Base-by-base conservation (phyloP, 92 coral and sea anemone species). In the Metridium senile region DNA sequence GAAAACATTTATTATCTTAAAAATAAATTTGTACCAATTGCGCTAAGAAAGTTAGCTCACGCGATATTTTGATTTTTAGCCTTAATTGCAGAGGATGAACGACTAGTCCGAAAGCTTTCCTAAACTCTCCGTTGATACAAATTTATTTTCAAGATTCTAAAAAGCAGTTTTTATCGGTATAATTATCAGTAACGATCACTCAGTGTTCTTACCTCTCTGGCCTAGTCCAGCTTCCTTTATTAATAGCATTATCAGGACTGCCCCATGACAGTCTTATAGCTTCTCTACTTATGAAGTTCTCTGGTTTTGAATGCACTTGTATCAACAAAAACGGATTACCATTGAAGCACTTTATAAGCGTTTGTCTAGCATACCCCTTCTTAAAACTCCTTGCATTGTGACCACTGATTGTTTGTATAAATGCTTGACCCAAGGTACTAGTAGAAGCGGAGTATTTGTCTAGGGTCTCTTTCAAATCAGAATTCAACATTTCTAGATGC, bases 221-320 rank as follows among this genome's bases (percentile, higher is more conserved):
- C 34, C 74, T 62, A 21, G 84, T 82, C 97, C 97, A 91, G 16
- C 93, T 85, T 22, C 97, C 97, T 61, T 88, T 93, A 59, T 91
- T 91, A 64, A 91, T 85, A n/a, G 90, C 75, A 63, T 91, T 91
- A 31, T 91, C 97, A 66, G 84, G 88, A 22, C 89, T 77, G n/a
- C 97, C 97, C 97, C 97, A 91, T 0, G 97, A 88, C 4, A 91
- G 77, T 34, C 97, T 67, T 66, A 91, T 91, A 54, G 93, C 81
- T 54, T 91, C 93, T n/a, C 97, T 82, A 31, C 88, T 89, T 74
- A 85, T 58, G 58, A 88, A 91, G 32, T 87, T 88, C 23, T 59
- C 82, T 11, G 93, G 97, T 39, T 49, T 82, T 45, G 97, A 91
- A 71, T 91, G 93, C 45, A 91, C 89, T 88, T 78, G 70, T 46